phyloP scores from a whole-genome alignment of 1,140 invertebrate genomes.

The Berghia stephanieae region DNA sequence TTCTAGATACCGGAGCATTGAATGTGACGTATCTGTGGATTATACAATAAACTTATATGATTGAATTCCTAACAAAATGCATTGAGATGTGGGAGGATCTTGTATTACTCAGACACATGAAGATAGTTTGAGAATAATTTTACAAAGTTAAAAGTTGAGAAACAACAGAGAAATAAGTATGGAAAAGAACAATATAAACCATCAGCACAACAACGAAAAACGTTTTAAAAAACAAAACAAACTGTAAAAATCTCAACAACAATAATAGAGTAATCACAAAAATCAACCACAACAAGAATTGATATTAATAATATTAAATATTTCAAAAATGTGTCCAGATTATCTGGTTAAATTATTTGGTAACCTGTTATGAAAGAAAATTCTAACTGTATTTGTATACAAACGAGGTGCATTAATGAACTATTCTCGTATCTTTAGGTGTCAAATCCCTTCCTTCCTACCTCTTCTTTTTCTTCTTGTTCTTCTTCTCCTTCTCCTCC shows the following conservation, averaged over 20 bases:
- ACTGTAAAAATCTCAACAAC: too few species aligned
- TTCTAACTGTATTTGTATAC: too few species aligned
- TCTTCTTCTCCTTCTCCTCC: background rate
- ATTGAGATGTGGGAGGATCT: background rate
- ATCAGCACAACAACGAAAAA: too few species aligned
- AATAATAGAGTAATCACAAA: background rate
- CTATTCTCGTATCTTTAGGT: background rate
- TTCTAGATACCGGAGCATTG: background rate
- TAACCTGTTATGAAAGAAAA: too few species aligned
- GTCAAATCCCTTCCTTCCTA: background rate
- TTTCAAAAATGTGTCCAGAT: background rate
- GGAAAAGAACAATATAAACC: background rate
- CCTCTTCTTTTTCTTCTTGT: background rate
- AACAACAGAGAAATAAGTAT: background rate
- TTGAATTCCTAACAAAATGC: background rate
- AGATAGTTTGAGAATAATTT: background rate
- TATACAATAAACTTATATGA: background rate
- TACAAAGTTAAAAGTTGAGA: background rate
- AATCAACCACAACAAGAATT: background rate
- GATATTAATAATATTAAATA: background rate
- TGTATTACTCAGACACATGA: background rate
- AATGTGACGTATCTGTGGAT: background rate
- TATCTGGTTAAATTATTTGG: too few species aligned
- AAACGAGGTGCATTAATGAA: too few species aligned
- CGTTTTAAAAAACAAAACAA: too few species aligned